A percentile compares a stretch with the other conserved stretches of the same genome.
These are phyloP conservation scores for Siderastrea radians DNA, from an alignment of 92 coral and sea anemone species.

Conservation along the genomic window DNA sequence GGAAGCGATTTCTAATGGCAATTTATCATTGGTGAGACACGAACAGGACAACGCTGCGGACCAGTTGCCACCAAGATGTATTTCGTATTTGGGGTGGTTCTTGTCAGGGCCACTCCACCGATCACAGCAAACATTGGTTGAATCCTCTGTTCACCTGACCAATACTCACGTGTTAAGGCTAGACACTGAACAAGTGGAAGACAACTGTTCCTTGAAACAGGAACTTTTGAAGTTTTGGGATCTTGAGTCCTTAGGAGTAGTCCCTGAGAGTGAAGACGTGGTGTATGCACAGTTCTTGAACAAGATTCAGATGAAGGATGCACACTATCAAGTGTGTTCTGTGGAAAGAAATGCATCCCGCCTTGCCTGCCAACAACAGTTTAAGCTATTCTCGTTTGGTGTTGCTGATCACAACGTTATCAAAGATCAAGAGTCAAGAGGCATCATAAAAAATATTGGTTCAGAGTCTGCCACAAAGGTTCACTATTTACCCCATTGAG, in stretches of 20 bases:
- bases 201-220: slow-evolving; percentile 16
- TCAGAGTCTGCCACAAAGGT: slow-evolving; percentile 50
- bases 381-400: slow-evolving; percentile 42
- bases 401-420: slow-evolving; percentile 48
- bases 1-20: slow-evolving; percentile 82
- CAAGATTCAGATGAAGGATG: slow-evolving; percentile 8
- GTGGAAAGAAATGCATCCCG: slow-evolving; percentile 44
- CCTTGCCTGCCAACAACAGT: slow-evolving; percentile 46
- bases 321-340: slow-evolving; percentile 37
- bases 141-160: slow-evolving; percentile 6
- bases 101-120: slow-evolving; percentile 71
- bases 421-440: slow-evolving; percentile 45
- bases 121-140: neutral
- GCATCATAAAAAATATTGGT: slow-evolving; percentile 64
- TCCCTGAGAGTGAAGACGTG: slow-evolving; percentile 21
- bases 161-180: slow-evolving; percentile 16
- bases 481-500: slow-evolving; percentile 79
- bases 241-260: slow-evolving; percentile 57
- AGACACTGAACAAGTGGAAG: slow-evolving; percentile 14
- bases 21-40: slow-evolving; percentile 61
- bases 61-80: slow-evolving; percentile 64
- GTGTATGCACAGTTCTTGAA: slow-evolving; percentile 47
- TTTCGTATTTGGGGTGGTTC: slow-evolving; percentile 70
- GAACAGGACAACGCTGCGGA: slow-evolving; percentile 44
- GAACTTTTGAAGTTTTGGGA: slow-evolving; percentile 68